Evolutionary conservation across 1,140 invertebrate genomes (phyloP).

Genomic region (Solen grandis): DNA sequence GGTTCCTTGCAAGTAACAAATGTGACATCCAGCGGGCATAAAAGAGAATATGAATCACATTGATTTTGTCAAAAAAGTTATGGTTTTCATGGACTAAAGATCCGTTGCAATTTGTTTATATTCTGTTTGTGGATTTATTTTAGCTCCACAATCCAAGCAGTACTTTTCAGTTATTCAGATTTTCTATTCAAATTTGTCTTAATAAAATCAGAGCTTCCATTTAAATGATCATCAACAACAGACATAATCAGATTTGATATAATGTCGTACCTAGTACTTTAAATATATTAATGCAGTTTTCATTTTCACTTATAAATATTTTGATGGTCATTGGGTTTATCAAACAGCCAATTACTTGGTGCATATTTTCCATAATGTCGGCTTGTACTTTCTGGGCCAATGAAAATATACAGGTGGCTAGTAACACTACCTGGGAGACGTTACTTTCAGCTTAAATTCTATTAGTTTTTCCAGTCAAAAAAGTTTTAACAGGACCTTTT

Average conservation of each 20-base stretch:
- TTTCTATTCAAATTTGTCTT: not conserved
- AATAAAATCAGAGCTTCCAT: constrained; percentile 23
- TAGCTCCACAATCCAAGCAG: constrained; percentile 46
- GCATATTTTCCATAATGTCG: constrained; percentile 14
- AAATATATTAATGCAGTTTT: constrained; percentile 6
- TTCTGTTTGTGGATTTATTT: constrained; percentile 38
- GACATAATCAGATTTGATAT: constrained; percentile 1
- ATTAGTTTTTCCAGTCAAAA: constrained; percentile 48
- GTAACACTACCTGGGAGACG: constrained; percentile 23
- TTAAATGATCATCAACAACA: constrained; percentile 8
- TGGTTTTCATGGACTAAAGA: constrained; percentile 3
- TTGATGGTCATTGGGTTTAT: not conserved
- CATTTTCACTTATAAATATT: not conserved
- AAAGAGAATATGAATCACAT: constrained; percentile 5
- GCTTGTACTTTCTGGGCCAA: constrained; percentile 11
- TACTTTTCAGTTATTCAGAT: constrained; percentile 1
- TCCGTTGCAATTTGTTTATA: constrained; percentile 44
- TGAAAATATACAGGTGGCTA: constrained; percentile 32
- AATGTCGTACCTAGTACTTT: constrained; percentile 12
- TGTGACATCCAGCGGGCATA: too few species aligned
- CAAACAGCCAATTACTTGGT: constrained; percentile 37
- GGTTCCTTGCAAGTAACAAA: too few species aligned
- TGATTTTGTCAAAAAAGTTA: constrained; percentile 19
- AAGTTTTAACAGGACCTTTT: constrained; percentile 23
- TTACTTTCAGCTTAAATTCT: constrained; percentile 41